phyloP scores from a whole-genome alignment of 2,113 vertebrate genomes.

The Gadus macrocephalus region DNA sequence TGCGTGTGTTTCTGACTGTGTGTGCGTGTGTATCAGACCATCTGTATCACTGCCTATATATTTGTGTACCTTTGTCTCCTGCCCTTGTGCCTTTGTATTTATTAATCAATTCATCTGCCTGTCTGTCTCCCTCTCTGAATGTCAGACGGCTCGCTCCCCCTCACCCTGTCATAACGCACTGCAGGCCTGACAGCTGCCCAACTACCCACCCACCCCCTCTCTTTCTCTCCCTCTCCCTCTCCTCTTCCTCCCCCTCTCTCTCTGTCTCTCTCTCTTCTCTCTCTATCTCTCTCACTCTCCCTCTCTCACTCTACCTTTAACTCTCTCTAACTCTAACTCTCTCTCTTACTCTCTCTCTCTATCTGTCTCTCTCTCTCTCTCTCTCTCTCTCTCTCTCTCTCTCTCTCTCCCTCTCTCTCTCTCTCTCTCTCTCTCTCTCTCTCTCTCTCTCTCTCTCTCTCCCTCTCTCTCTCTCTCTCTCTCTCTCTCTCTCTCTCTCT shows the following conservation, averaged over 20 bases:
- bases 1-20: neutral
- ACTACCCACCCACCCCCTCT: constrained; percentile 34
- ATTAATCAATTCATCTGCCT: constrained; percentile 38
- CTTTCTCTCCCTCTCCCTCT: neutral
- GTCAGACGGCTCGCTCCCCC: constrained; percentile 20
- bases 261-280: too few species aligned
- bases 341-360: constrained; percentile 17
- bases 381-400: constrained; percentile 39
- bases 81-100: constrained; percentile 9
- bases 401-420: neutral
- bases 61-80: constrained; percentile 20
- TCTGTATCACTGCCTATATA: constrained; percentile 19
- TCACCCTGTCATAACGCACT: constrained; percentile 41
- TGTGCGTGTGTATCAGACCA: neutral
- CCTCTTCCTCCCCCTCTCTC: too few species aligned
- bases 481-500: constrained; percentile 41
- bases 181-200: constrained; percentile 40
- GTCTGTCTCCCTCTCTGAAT: constrained; percentile 15
- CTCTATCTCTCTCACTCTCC: too few species aligned
- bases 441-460: constrained; percentile 29
- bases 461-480: constrained; percentile 27
- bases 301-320: too few species aligned
- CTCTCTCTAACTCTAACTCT: neutral
- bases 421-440: constrained; percentile 21
- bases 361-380: constrained; percentile 24